phyloP scores from a whole-genome alignment of 2,888 invertebrate genomes.

The Gastrophysa polygoni region DNA sequence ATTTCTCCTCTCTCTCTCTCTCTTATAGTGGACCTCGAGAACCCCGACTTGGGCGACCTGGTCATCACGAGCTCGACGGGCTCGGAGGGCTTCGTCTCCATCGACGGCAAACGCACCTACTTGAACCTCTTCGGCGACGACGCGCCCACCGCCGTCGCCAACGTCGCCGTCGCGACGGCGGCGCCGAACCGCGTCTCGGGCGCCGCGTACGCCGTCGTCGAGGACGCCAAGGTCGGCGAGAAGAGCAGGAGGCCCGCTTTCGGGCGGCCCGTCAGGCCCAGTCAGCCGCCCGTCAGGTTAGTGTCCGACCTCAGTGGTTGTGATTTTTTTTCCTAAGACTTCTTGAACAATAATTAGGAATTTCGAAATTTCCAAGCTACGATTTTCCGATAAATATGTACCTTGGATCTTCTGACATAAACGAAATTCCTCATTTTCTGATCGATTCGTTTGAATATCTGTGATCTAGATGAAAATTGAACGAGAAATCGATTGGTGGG shows the following conservation, averaged over 20 bases:
- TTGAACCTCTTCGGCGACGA: conserved; percentile 79
- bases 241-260: conserved; percentile 63
- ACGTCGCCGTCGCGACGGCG: conserved; percentile 44
- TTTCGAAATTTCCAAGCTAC: too few relatives aligned
- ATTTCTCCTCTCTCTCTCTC: too few relatives aligned
- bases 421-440: too few relatives aligned
- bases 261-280: conserved; percentile 58
- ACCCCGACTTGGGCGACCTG: conserved; percentile 56
- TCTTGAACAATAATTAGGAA: too few relatives aligned
- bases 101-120: conserved; percentile 89
- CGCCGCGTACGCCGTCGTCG: conserved; percentile 71
- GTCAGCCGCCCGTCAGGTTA: conserved; percentile 72
- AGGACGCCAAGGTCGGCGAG: conserved; percentile 58
- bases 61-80: conserved; percentile 82
- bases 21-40: conserved; percentile 64
- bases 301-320: too few relatives aligned
- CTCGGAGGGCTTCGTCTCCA: conserved; percentile 86
- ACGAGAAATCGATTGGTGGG: too few relatives aligned
- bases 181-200: conserved; percentile 60
- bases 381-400: too few relatives aligned
- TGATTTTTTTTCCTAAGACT: too few relatives aligned
- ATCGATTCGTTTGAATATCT: too few relatives aligned
- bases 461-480: too few relatives aligned
- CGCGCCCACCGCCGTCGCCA: conserved; percentile 38
- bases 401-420: too few relatives aligned